Conservation (phyloP, 2,113 vertebrate genomes). For the Dasypus novemcinctus region DNA sequence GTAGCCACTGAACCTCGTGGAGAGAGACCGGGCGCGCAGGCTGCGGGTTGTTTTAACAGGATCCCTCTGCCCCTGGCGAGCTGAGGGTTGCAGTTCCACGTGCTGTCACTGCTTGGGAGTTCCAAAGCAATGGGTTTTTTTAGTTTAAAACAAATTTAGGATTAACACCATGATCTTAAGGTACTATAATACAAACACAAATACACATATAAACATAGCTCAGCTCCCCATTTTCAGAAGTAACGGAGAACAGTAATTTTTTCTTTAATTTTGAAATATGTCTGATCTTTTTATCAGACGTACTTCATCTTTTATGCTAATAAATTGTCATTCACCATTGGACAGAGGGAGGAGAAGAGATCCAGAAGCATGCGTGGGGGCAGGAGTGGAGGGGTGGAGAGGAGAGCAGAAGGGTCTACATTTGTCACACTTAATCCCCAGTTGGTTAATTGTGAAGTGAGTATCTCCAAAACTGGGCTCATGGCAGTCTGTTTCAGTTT, state of each 20-base stretch:
- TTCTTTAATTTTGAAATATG: constrained; percentile 7
- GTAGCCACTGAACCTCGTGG: background rate
- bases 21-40: background rate
- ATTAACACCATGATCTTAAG: background rate
- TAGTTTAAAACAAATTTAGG: constrained; percentile 8
- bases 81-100: background rate
- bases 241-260: background rate
- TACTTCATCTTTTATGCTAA: background rate
- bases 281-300: constrained; percentile 11
- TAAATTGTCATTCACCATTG: background rate
- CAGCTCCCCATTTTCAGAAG: background rate
- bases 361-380: background rate
- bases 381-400: background rate
- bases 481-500: background rate
- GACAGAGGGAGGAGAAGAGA: background rate
- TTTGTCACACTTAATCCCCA: background rate
- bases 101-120: background rate
- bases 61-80: background rate
- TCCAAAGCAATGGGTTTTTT: background rate
- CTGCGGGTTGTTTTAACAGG: background rate
- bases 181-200: background rate
- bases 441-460: background rate
- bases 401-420: background rate
- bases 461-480: background rate
- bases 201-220: background rate